Evolutionary conservation across 2,113 vertebrate species (phyloP).

Genomic region (Hypocryptadius cinnamomeus): DNA sequence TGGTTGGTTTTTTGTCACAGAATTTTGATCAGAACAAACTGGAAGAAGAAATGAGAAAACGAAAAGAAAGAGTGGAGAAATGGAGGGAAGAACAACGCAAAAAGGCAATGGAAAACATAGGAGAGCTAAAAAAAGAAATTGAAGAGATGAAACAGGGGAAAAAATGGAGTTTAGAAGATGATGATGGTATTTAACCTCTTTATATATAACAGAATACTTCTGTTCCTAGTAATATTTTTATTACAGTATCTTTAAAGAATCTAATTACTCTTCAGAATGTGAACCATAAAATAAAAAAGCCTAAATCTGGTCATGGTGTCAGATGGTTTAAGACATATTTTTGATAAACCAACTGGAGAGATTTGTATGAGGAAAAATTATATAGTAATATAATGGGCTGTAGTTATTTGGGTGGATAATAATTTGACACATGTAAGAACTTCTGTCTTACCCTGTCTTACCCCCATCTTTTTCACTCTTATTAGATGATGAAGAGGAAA

Average conservation of each 20-base stretch:
- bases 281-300: neutral
- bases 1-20: slow-evolving; percentile 45
- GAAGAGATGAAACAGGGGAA: slow-evolving; percentile 99
- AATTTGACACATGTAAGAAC: neutral
- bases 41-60: slow-evolving; percentile 98
- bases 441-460: neutral
- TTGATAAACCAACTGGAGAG: neutral
- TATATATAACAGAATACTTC: neutral
- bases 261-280: neutral
- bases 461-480: neutral
- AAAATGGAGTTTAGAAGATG: slow-evolving; percentile 98
- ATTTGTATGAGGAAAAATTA: neutral
- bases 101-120: slow-evolving; percentile 96
- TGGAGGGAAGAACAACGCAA: slow-evolving; percentile 98
- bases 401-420: neutral
- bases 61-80: slow-evolving; percentile 97
- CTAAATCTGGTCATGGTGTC: neutral
- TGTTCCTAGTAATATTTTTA: neutral
- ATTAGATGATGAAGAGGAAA: slow-evolving; percentile 80
- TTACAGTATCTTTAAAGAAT: neutral
- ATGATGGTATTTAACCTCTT: slow-evolving; percentile 80
- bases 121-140: slow-evolving; percentile 93
- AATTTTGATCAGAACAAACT: slow-evolving; percentile 99
- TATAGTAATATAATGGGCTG: neutral
- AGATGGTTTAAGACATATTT: neutral